These are phyloP conservation scores for Empis stercorea DNA, from an alignment of 2,888 invertebrate species.

Conservation along the genomic window DNA sequence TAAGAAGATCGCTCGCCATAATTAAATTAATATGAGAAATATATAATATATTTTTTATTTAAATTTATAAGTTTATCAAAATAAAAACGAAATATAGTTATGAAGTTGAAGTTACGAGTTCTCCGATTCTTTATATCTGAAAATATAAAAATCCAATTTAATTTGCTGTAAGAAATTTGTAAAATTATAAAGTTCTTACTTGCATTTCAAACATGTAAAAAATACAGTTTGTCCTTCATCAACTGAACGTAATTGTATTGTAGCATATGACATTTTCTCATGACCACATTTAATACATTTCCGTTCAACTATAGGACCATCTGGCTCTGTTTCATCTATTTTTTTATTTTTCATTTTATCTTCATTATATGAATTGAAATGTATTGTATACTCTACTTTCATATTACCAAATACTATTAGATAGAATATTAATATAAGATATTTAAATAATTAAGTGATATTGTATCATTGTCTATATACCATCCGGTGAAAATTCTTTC, in stretches of 20 bases:
- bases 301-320: conserved; percentile 70
- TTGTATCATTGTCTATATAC: conserved; percentile 35
- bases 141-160: conserved; percentile 5
- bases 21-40: too few relatives aligned
- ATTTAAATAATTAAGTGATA: background rate
- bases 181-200: conserved; percentile 20
- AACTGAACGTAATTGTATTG: conserved; percentile 86
- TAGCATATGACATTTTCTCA: conserved; percentile 89
- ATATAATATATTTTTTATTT: too few relatives aligned
- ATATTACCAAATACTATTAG: conserved; percentile 53
- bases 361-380: conserved; percentile 50
- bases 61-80: too few relatives aligned
- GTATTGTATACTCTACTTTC: conserved; percentile 53
- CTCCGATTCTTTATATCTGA: conserved; percentile 31
- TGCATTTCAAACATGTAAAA: conserved; percentile 86
- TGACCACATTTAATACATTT: conserved; percentile 79
- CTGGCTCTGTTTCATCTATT: conserved; percentile 38
- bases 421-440: conserved; percentile 15
- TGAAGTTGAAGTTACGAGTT: too few relatives aligned
- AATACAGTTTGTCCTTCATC: conserved; percentile 99
- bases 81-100: too few relatives aligned
- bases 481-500: conserved; percentile 45
- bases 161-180: too few relatives aligned
- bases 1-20: too few relatives aligned
- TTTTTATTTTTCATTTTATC: conserved; percentile 26